These are phyloP conservation scores for Oxycera nigricornis DNA, from an alignment of 2,888 invertebrate species.

Conservation along the genomic window DNA sequence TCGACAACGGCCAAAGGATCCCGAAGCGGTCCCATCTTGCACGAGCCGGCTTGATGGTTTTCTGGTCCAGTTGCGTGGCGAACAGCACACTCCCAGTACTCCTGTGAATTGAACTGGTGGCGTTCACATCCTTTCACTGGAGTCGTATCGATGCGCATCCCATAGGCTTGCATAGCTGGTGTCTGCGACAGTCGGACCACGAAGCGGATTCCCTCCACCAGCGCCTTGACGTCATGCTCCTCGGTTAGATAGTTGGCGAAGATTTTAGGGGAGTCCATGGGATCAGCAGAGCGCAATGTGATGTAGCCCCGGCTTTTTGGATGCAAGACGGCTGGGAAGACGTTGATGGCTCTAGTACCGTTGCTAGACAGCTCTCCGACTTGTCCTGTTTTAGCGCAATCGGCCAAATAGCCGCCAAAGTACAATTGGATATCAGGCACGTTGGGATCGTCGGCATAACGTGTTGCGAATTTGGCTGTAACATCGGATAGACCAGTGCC, in stretches of 20 bases:
- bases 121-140: constrained; percentile 78
- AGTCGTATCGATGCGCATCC: constrained; percentile 76
- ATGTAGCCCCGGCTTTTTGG: constrained; percentile 85
- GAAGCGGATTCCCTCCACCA: constrained; percentile 85
- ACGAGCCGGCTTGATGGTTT: constrained; percentile 83
- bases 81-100: constrained; percentile 79
- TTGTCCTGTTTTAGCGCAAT: constrained; percentile 85
- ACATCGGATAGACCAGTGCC: constrained; percentile 89
- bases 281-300: constrained; percentile 77
- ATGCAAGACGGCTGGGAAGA: constrained; percentile 83
- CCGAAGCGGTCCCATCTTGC: constrained; percentile 78
- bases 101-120: constrained; percentile 73
- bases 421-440: constrained; percentile 88
- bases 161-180: constrained; percentile 70
- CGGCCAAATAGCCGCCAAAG: constrained; percentile 85
- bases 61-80: constrained; percentile 77
- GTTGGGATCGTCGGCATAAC: constrained; percentile 74
- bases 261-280: constrained; percentile 82
- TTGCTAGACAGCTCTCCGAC: constrained; percentile 79
- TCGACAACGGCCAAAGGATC: constrained; percentile 80
- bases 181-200: constrained; percentile 76
- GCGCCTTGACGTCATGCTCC: constrained; percentile 74
- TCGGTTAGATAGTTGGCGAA: constrained; percentile 75
- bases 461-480: constrained; percentile 82
- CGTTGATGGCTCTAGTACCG: constrained; percentile 72